A percentile compares a stretch with the other conserved stretches of the same genome.
phyloP scores from a whole-genome alignment of 2,113 vertebrate species.

The Ceuthmochares aereus region DNA sequence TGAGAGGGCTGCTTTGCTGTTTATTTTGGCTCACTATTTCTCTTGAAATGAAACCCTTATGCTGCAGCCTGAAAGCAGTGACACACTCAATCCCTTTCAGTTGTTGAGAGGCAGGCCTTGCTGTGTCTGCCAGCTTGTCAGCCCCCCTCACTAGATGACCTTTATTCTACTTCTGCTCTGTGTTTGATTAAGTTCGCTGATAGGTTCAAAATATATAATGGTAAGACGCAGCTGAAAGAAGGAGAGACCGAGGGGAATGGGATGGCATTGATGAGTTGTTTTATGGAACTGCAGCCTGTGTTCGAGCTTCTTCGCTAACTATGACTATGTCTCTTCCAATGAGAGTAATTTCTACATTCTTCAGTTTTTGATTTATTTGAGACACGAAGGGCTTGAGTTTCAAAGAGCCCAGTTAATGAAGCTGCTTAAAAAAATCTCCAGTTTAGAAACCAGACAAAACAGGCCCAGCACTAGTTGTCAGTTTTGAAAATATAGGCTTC shows the following conservation, averaged over 20 bases:
- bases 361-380: not conserved
- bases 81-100: not conserved
- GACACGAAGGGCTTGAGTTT: not conserved
- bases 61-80: not conserved
- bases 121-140: not conserved
- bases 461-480: not conserved
- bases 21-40: not conserved
- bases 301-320: not conserved
- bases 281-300: not conserved
- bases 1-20: not conserved
- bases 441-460: not conserved
- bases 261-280: not conserved
- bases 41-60: not conserved
- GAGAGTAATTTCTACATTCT: not conserved
- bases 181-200: not conserved
- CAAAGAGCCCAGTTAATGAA: not conserved
- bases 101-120: not conserved
- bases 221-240: not conserved
- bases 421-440: not conserved
- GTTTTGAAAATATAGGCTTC: not conserved
- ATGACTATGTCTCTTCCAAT: not conserved
- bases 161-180: not conserved
- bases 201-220: not conserved
- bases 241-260: not conserved
- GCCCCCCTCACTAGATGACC: fast-evolving